These are phyloP conservation scores for Clavelina lepadiformis DNA, from an alignment of 23 tunicate genomes.

Conservation along the genomic window DNA sequence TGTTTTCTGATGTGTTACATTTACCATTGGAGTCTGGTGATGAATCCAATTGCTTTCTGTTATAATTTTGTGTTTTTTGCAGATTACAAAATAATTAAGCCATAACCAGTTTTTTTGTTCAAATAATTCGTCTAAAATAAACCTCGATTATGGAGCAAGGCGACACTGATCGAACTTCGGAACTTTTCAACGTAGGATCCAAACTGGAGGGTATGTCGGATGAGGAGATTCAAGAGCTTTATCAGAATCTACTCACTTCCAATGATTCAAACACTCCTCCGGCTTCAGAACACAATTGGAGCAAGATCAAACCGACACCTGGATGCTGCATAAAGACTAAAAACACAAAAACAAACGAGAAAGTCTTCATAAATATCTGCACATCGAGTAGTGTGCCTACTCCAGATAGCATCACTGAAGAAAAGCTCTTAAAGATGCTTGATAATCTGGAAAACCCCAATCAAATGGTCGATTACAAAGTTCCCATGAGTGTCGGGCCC, in stretches of 20 bases:
- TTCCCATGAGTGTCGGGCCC: constrained; percentile 92
- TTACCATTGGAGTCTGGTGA: no score
- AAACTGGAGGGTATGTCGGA: constrained; percentile 38
- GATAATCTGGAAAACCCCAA: constrained; percentile 54
- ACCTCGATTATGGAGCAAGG: no score
- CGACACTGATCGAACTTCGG: constrained; percentile 30
- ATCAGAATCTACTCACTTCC: constrained; percentile 41
- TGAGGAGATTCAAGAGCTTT: constrained; percentile 53
- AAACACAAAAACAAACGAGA: constrained; percentile 51
- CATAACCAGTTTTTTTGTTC: no score
- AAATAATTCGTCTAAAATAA: no score
- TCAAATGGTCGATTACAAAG: constrained; percentile 66
- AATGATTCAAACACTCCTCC: constrained; percentile 4
- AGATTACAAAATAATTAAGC: no score
- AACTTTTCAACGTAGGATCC: constrained; percentile 44
- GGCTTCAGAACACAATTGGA: constrained; percentile 15
- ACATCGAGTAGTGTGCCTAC: constrained; percentile 79
- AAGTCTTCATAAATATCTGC: constrained; percentile 83
- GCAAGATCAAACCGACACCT: constrained; percentile 78
- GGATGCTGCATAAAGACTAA: constrained; percentile 85
- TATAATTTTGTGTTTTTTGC: no score
- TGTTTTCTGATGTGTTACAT: no score
- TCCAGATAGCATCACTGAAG: constrained; percentile 61
- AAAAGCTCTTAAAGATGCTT: constrained; percentile 51
- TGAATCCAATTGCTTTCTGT: no score